Evolutionary conservation across 2,888 invertebrate genomes (phyloP), one percentile per base, ranked within the genome.

Genomic region (Euplagia quadripunctaria): DNA sequence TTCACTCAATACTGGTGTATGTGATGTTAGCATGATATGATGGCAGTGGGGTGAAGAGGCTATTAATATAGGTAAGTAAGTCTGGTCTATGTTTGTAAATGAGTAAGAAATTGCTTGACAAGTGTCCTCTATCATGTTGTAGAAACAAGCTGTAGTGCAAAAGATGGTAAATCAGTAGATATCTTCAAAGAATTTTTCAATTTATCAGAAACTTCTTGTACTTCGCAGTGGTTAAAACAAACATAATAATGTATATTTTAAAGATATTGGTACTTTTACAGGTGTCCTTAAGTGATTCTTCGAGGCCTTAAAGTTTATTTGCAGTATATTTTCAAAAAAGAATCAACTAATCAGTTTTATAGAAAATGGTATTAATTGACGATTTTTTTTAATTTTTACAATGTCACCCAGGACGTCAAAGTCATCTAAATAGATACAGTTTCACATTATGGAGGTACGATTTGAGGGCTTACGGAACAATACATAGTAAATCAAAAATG

Each of bases 41-140:
- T 31, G 6, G 71, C 14, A 70, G 74, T 76, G 78, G 61, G 68
- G 78, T 80, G 73, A 78, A 64, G 66, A 61, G 42, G 68, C 49
- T 51, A 70, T 61, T 61, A 14, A 61, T 61, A 12, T 64, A 58
- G 11, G 17, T 68, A 14, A 16, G 76, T 80, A 55, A 75, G 41
- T 42, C 58, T 64, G 17, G 41, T 70, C 7, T 46, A 73, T 77
- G 73, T 80, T 2, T 61, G 70, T 78, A 66, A 76, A 68, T 61
- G 41, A 41, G 16, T 31, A 51, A 16, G 1, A 51, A 51, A 16
- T 67, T 73, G 64, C 64, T 65, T 77, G 58, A 17, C 52, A 68
- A 73, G 78, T 79, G 14, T 76, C n/a, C 43, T 55, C 31, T 31
- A 31, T 74, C 9, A 78, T 70, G 70, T 49, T 70, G 49, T 8